phyloP scores from a whole-genome alignment of 2,888 invertebrate genomes.

The Athrips mouffetella region DNA sequence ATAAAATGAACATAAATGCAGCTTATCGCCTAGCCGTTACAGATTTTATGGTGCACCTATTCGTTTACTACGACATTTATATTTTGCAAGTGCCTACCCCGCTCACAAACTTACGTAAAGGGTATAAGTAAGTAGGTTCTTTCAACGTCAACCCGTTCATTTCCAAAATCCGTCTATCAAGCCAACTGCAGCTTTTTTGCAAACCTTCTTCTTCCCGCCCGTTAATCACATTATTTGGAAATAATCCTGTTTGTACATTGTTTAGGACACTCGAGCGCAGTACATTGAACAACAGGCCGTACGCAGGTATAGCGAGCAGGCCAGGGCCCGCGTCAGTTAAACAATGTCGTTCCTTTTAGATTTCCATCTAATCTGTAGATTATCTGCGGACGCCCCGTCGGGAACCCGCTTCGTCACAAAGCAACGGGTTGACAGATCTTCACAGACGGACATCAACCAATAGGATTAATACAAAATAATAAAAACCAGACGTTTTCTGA shows the following conservation, averaged over 20 bases:
- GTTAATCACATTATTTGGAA: constrained; percentile 64
- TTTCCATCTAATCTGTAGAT: constrained; percentile 73
- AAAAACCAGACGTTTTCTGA: constrained; percentile 52
- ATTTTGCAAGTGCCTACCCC: too few species aligned
- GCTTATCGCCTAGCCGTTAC: constrained; percentile 2
- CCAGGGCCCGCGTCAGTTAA: constrained; percentile 37
- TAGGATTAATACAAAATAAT: constrained; percentile 72
- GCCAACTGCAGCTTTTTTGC: constrained; percentile 42
- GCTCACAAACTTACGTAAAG: too few species aligned
- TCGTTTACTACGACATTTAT: constrained; percentile 12
- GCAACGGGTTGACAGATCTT: constrained; percentile 77
- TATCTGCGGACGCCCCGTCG: constrained; percentile 66
- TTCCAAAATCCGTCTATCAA: constrained; percentile 39
- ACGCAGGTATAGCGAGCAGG: constrained; percentile 9
- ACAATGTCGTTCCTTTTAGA: constrained; percentile 69
- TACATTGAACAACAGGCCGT: constrained; percentile 30
- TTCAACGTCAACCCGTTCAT: too few species aligned
- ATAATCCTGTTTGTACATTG: constrained; percentile 73
- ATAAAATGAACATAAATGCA: constrained; percentile 7
- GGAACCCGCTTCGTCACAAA: constrained; percentile 68
- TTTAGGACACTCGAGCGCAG: constrained; percentile 57
- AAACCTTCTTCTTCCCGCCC: constrained; percentile 34
- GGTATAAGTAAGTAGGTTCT: too few species aligned
- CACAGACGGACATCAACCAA: constrained; percentile 60
- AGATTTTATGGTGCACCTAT: constrained; percentile 8